Conservation (phyloP, 1,140 invertebrate genomes). For the Danaus plexippus region DNA sequence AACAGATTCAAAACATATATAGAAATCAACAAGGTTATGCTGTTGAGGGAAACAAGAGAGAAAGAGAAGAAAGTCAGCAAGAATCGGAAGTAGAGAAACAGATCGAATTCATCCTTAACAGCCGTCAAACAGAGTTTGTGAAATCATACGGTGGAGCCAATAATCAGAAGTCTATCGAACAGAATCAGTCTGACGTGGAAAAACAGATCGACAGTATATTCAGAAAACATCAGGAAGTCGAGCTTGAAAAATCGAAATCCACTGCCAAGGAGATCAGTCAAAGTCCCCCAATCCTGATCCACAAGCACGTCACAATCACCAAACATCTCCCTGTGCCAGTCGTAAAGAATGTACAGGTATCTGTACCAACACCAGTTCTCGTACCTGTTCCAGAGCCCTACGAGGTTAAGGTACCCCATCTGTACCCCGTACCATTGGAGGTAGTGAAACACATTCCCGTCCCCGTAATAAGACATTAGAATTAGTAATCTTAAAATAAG, state of each 20-base stretch:
- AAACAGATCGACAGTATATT: too few relatives aligned
- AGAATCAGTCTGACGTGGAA: too few relatives aligned
- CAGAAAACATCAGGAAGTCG: slow-evolving; percentile 21
- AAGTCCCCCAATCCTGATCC: slow-evolving; percentile 23
- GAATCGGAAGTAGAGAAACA: too few relatives aligned
- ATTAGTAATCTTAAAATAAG: too few relatives aligned
- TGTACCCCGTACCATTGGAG: slow-evolving; percentile 31
- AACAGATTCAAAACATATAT: too few relatives aligned
- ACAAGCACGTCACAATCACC: slow-evolving; percentile 29
- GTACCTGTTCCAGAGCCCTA: slow-evolving; percentile 33
- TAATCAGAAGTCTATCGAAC: too few relatives aligned
- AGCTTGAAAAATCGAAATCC: slow-evolving; percentile 17
- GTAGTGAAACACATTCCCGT: slow-evolving; percentile 29
- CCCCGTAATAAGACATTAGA: slow-evolving; percentile 17
- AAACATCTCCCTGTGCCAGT: slow-evolving; percentile 28
- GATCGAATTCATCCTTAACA: too few relatives aligned
- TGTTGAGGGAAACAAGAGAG: too few relatives aligned
- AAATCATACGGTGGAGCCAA: too few relatives aligned
- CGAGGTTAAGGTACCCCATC: slow-evolving; percentile 36
- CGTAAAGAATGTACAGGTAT: slow-evolving; percentile 32
- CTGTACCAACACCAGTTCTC: slow-evolving; percentile 30
- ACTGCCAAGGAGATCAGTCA: slow-evolving; percentile 20
- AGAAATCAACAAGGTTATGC: too few relatives aligned
- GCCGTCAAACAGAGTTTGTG: too few relatives aligned
- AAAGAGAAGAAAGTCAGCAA: too few relatives aligned